A percentile compares a stretch with the other conserved stretches of the same genome.
Conservation (phyloP, 2,797 vertebrate species). For the Fundulus diaphanus region DNA sequence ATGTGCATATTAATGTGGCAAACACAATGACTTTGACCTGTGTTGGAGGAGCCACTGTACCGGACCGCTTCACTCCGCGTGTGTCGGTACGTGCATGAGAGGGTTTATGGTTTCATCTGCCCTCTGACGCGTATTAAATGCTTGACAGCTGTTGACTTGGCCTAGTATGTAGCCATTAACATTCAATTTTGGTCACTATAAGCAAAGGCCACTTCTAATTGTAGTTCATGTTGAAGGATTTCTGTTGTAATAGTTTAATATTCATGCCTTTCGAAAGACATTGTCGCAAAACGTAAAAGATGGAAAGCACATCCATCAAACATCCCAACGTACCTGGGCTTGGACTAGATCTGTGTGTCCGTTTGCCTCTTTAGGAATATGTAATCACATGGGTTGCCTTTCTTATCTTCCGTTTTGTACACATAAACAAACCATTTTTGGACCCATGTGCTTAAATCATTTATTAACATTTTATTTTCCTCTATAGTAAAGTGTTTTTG, state of each 20-base stretch:
- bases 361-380: neutral
- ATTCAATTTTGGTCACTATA: conserved; percentile 65
- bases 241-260: conserved; percentile 6
- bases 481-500: neutral
- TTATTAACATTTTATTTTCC: neutral
- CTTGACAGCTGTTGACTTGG: conserved; percentile 77
- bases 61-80: conserved; percentile 58
- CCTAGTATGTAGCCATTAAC: conserved; percentile 54
- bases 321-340: neutral
- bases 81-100: conserved; percentile 43
- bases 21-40: conserved; percentile 73
- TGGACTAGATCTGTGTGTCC: neutral
- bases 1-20: conserved; percentile 69
- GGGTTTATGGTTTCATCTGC: conserved; percentile 66
- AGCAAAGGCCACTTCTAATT: conserved; percentile 55
- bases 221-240: conserved; percentile 33
- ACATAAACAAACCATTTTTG: neutral
- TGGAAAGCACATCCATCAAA: neutral
- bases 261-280: neutral
- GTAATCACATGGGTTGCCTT: neutral
- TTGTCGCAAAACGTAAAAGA: neutral
- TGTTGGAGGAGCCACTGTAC: conserved; percentile 56
- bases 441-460: neutral
- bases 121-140: conserved; percentile 63
- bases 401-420: neutral